Base-by-base conservation (phyloP, 2,113 vertebrate species). In the Trematomus loennbergii region DNA sequence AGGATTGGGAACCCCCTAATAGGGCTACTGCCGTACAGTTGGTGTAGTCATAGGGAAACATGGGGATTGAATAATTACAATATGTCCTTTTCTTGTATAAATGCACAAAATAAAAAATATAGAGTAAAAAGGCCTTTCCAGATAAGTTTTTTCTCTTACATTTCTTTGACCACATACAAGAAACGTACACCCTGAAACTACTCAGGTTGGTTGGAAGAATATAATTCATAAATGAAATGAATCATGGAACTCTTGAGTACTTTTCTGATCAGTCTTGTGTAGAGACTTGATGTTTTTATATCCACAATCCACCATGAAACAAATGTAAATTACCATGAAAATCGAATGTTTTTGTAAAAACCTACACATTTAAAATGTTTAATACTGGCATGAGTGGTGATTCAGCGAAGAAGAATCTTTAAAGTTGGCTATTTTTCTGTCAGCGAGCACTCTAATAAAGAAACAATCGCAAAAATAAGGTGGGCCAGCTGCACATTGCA, bases 221-320 rank as follows among this genome's bases (percentile, higher is more conserved):
- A 22, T 22, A 22, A 22, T 22, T 85, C 78, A 84, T 81, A 85
- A 79, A 91, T 92, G 89, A 91, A 91, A 89, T 40, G 75, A 76
- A 83, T 66, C 66, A 81, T 83, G 80, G 89, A 92, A 82, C 71
- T 7, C 59, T 89, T 62, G 71, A 40, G n/a, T 52, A 49, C 48
- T 25, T 53, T 46, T 58, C 64, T 78, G 53, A 69, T 43, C 49
- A 67, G 40, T 3, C 20, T 53, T 25, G 13, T 33, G 18, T 46
- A 66, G 59, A 17, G 33, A 40, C 48, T 53, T 7, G 18, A 45
- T 63, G 6, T 69, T 45, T 55, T 11, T 53, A 1, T 33, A 66
- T 54, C 12, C 12, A 59, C n/a, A 25, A 3, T 55, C 15, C 29
- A 36, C 2, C 4, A 59, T 64, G 46, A 40, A 48, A 33, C n/a